Evolutionary conservation across 1,140 invertebrate species (phyloP), one percentile per base, ranked within the genome.

Genomic region (Holotrichia oblita): DNA sequence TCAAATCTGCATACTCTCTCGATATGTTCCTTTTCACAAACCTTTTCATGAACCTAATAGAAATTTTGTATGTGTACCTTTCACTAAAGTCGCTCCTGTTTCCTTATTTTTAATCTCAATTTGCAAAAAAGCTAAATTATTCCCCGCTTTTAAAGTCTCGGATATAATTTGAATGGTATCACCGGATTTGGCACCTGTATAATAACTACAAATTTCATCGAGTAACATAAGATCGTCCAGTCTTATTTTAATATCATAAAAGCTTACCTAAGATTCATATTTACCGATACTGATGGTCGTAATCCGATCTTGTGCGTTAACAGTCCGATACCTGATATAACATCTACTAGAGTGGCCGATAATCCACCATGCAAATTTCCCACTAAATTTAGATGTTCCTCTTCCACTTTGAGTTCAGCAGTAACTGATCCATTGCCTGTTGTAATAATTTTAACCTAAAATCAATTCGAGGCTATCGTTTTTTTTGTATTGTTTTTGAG

Each of bases 351-450:
- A 3, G 94, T 94, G 10, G 93, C 92, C 10, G 93, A 95, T 80
- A 95, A 92, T 12, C 96, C 96, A 55, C 96, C 96, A 88, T 98
- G 96, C 4, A 98, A 86, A 0, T 91, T 91, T 0, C 95, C 95
- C 69, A 87, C 88, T 22, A 88, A 82, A 87, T 98, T 98, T 0
- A 93, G 84, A 86, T 97, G 94, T 78, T 96, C 93, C 24, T 93
- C 86, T 0, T 88, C 88, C 0, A 99, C 91, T 83, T 90, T 91
- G 82, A 98, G 91, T 87, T 97, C 93, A 34, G 93, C 94, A 40
- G 89, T 87, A 83, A 93, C 92, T 17, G 87, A 87, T 9, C 95
- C 95, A 85, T 92, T 86, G 22, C 89, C 91, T 80, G 91, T 92
- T 64, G 89, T 89, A n/a, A 93, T 79, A 22, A 96, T 87, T 85